Percentiles rank a stretch among this genome's conserved stretches.
Evolutionary conservation across 1,140 invertebrate species (phyloP).

Genomic region (Tetraneura akinire): DNA sequence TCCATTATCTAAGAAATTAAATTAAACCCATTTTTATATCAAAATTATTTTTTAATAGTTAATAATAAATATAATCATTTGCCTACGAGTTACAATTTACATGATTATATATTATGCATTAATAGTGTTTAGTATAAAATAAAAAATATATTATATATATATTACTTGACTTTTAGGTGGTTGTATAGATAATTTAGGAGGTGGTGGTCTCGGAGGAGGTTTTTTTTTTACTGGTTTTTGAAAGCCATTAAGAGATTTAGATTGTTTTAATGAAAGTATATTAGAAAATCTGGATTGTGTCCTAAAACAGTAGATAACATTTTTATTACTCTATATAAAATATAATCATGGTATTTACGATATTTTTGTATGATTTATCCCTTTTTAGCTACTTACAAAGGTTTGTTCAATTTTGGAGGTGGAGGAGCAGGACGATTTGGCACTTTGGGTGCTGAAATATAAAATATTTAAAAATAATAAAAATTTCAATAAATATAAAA

Average conservation of each 20-base stretch:
- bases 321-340: background rate
- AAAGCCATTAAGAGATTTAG: constrained; percentile 34
- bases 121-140: constrained; percentile 54
- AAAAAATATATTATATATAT: constrained; percentile 49
- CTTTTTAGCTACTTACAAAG: constrained; percentile 12
- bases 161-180: constrained; percentile 46
- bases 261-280: constrained; percentile 21
- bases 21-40: too few species aligned
- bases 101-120: constrained; percentile 60
- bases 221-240: constrained; percentile 59
- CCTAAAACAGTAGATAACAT: constrained; percentile 10
- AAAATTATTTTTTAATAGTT: too few species aligned
- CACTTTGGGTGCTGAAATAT: constrained; percentile 57
- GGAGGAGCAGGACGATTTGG: constrained; percentile 59
- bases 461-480: background rate
- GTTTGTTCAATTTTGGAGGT: constrained; percentile 55
- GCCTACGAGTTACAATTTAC: too few species aligned
- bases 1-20: too few species aligned
- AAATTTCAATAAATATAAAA: background rate
- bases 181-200: constrained; percentile 59
- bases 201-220: constrained; percentile 63
- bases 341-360: too few species aligned
- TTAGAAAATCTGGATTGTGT: constrained; percentile 33
- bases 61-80: too few species aligned
- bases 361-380: too few species aligned